phyloP scores from a whole-genome alignment of 2,797 vertebrate species.

The Clarias fuscus region DNA sequence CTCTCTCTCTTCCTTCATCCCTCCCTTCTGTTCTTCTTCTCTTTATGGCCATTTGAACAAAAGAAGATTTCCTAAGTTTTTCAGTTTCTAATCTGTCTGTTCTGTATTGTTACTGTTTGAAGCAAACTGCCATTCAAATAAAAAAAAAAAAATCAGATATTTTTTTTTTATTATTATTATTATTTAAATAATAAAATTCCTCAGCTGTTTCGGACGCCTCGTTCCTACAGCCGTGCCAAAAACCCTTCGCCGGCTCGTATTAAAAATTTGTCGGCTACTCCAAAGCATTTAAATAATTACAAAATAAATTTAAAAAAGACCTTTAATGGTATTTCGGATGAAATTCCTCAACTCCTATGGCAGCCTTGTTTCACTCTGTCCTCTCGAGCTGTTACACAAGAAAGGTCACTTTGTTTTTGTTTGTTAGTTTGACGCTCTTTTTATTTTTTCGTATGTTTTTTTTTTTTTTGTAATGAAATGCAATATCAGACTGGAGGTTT shows the following conservation, averaged over 20 bases:
- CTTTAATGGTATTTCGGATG: background rate
- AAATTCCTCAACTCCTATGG: constrained; percentile 34
- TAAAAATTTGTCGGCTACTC: background rate
- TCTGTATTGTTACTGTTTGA: constrained; percentile 68
- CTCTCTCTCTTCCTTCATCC: constrained; percentile 41
- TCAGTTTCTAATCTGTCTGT: constrained; percentile 66
- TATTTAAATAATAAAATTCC: background rate
- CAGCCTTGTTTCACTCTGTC: constrained; percentile 62
- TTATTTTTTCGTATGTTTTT: constrained; percentile 40
- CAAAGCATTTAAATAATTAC: constrained; percentile 64
- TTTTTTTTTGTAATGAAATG: constrained; percentile 71
- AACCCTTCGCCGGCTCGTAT: background rate
- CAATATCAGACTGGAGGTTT: constrained; percentile 79
- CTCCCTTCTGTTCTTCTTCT: constrained; percentile 54
- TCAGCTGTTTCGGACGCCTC: background rate
- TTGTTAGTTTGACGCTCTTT: constrained; percentile 68
- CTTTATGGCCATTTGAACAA: constrained; percentile 74
- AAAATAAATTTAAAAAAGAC: constrained; percentile 51
- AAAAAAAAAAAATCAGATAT: background rate
- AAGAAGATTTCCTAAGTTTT: constrained; percentile 49
- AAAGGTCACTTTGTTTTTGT: constrained; percentile 70
- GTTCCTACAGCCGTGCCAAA: background rate
- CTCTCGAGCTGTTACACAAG: constrained; percentile 74
- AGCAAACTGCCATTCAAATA: constrained; percentile 75
- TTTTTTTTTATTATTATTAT: background rate